Percentiles rank a stretch among this genome's conserved stretches.
Evolutionary conservation across 2,888 invertebrate species (phyloP).

Genomic region (Tiphia femorata): DNA sequence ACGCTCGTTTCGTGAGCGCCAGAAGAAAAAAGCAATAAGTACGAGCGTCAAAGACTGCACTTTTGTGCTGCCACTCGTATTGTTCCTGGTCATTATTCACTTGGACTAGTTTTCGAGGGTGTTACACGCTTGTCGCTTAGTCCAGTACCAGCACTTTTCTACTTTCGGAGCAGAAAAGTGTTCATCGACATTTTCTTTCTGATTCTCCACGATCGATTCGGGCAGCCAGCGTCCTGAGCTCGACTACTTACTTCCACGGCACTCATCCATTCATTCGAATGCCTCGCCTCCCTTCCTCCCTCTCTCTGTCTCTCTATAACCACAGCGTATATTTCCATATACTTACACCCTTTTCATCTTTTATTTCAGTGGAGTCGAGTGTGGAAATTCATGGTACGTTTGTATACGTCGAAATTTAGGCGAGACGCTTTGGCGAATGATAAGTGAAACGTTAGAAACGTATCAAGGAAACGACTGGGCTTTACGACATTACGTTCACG

Average conservation of each 20-base stretch:
- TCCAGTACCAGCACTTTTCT: constrained; percentile 11
- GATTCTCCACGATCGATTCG: background rate
- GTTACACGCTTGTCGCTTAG: constrained; percentile 28
- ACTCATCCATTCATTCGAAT: background rate
- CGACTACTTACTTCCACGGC: background rate
- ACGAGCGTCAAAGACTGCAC: constrained; percentile 9
- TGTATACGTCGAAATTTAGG: too few relatives aligned
- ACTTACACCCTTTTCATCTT: too few relatives aligned
- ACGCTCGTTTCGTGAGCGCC: background rate
- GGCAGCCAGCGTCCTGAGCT: too few relatives aligned
- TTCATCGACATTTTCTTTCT: background rate
- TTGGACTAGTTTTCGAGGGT: constrained; percentile 53
- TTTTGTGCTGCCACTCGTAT: constrained; percentile 32
- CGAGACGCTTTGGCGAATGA: too few relatives aligned
- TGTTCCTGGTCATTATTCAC: constrained; percentile 57
- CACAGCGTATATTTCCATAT: too few relatives aligned
- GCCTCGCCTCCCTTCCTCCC: too few relatives aligned
- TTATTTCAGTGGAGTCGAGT: too few relatives aligned
- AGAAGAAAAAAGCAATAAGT: background rate
- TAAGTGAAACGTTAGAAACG: too few relatives aligned
- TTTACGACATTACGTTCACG: too few relatives aligned
- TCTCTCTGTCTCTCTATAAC: too few relatives aligned
- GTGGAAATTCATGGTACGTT: too few relatives aligned
- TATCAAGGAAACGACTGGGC: too few relatives aligned
- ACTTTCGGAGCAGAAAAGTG: background rate